Conservation (phyloP, 1,140 invertebrate species). For the Reticulitermes speratus region DNA sequence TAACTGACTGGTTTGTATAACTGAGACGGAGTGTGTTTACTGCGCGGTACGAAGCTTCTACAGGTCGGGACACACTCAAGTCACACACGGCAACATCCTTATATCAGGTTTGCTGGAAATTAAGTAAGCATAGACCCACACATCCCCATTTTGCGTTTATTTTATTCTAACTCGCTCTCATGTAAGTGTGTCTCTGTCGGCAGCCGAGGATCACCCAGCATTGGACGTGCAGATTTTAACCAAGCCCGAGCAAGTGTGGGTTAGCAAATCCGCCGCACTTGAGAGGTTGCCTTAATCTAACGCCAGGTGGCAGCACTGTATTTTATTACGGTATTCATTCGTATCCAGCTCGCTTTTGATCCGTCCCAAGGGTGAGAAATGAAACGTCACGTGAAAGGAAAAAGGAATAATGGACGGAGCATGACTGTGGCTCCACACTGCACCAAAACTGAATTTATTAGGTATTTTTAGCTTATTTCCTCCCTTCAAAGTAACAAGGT, state of each 20-base stretch:
- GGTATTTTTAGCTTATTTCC: neutral
- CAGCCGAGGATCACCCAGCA: neutral
- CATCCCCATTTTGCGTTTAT: too few species aligned
- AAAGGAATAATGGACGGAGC: neutral
- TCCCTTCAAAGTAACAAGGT: too few species aligned
- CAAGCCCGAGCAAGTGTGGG: neutral
- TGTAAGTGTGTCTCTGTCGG: too few species aligned
- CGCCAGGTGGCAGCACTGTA: conserved; percentile 23
- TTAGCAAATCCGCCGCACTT: conserved; percentile 20
- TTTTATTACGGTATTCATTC: conserved; percentile 12
- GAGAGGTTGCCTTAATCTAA: conserved; percentile 24
- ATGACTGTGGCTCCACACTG: neutral
- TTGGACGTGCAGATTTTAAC: neutral
- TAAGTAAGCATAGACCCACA: too few species aligned
- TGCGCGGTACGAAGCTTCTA: too few species aligned
- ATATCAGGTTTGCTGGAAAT: too few species aligned
- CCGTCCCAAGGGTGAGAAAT: neutral
- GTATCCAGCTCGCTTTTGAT: neutral
- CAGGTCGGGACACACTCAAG: too few species aligned
- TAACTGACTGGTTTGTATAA: too few species aligned
- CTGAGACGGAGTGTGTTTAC: too few species aligned
- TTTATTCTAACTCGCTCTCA: too few species aligned
- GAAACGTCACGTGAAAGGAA: neutral
- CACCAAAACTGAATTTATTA: neutral
- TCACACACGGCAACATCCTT: too few species aligned